Conservation (phyloP, 2,113 vertebrate genomes). For the Seriola rivoliana region DNA sequence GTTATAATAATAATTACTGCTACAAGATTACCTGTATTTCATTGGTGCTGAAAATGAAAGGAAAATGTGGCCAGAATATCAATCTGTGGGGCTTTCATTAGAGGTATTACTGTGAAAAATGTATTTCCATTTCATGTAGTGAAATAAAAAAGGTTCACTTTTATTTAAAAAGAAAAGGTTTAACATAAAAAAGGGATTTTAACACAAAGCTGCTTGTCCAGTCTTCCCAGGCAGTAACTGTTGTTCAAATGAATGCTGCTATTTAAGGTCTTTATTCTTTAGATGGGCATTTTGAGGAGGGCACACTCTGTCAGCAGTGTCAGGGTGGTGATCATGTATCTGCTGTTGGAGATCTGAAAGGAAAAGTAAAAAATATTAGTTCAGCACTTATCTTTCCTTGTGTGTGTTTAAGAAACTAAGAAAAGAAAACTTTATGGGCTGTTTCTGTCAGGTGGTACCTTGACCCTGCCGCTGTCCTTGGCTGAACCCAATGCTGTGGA, state of each 20-base stretch:
- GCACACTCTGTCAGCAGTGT: slow-evolving; percentile 91
- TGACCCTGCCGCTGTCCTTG: slow-evolving; percentile 89
- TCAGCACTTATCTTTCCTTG: not conserved
- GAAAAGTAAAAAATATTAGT: slow-evolving; percentile 24
- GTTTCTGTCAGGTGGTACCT: slow-evolving; percentile 81
- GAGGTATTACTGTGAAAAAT: not conserved
- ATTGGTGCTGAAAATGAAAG: not conserved
- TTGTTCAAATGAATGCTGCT: not conserved
- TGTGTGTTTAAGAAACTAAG: not conserved
- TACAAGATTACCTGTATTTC: not conserved
- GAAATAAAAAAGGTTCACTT: not conserved
- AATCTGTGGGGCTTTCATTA: not conserved
- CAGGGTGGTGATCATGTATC: slow-evolving; percentile 87
- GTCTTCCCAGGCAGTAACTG: not conserved
- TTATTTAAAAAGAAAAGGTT: not conserved
- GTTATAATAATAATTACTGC: not conserved
- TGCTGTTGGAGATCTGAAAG: slow-evolving; percentile 89
- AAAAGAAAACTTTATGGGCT: not conserved
- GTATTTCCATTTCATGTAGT: not conserved
- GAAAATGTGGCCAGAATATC: not conserved
- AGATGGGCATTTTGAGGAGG: slow-evolving; percentile 83
- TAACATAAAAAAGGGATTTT: not conserved
- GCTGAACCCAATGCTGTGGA: slow-evolving; percentile 90
- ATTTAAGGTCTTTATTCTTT: slow-evolving; percentile 15
- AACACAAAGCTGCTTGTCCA: not conserved